phyloP scores from a whole-genome alignment of 2,113 vertebrate genomes.

The Lycaon pictus region DNA sequence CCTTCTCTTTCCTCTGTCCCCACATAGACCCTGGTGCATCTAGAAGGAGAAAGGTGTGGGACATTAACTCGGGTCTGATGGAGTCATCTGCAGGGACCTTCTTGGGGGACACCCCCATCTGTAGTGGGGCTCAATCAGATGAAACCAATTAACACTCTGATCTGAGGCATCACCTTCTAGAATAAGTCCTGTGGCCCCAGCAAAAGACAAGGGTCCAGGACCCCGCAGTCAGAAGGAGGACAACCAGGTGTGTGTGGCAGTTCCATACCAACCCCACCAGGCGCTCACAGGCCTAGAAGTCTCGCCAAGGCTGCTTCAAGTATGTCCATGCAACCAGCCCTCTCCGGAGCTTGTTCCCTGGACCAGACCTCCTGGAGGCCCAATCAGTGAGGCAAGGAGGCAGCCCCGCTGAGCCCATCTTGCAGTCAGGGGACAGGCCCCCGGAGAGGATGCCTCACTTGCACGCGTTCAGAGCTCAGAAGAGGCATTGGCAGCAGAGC shows the following conservation, averaged over 20 bases:
- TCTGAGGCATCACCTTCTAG: background rate
- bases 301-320: background rate
- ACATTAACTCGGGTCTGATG: background rate
- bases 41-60: background rate
- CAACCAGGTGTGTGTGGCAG: background rate
- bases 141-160: background rate
- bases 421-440: background rate
- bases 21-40: background rate
- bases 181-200: background rate
- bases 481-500: fast-evolving
- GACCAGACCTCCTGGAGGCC: background rate
- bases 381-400: fast-evolving
- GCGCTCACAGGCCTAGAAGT: background rate
- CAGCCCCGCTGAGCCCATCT: fast-evolving
- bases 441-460: background rate
- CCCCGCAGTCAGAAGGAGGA: background rate
- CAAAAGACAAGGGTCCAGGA: background rate
- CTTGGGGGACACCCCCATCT: background rate
- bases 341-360: background rate
- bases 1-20: background rate
- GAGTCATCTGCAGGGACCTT: background rate
- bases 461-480: fast-evolving
- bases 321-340: too few relatives aligned
- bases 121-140: background rate
- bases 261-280: background rate